Evolutionary conservation across 2,888 invertebrate genomes (phyloP).

Genomic region (Cylloceria caligata): DNA sequence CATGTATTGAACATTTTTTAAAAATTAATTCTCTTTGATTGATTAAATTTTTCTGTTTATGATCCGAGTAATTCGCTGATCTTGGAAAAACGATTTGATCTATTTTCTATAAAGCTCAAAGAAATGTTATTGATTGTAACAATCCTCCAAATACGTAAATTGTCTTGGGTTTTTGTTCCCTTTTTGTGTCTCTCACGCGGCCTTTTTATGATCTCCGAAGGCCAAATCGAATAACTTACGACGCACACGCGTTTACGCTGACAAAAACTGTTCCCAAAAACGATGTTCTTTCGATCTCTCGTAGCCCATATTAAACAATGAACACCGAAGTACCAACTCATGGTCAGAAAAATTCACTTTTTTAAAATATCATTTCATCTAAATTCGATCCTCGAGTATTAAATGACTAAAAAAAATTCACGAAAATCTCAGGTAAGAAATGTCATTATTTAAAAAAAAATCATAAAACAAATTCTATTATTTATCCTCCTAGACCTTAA

Average conservation of each 20-base stretch:
- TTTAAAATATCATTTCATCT: background rate
- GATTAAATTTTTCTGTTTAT: too few species aligned
- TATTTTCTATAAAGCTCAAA: too few species aligned
- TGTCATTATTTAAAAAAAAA: background rate
- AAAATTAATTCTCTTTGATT: too few species aligned
- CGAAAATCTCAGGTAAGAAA: background rate
- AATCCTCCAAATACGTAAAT: too few species aligned
- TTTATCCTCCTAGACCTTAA: too few species aligned
- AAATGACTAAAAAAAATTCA: too few species aligned
- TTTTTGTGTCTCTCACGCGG: background rate
- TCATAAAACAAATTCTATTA: background rate
- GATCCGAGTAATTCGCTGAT: too few species aligned
- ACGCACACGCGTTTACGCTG: background rate
- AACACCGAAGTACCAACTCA: background rate
- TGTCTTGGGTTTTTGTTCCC: too few species aligned
- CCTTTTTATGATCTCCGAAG: conserved; percentile 2
- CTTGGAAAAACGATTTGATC: background rate
- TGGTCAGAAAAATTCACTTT: background rate
- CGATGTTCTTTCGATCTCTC: background rate
- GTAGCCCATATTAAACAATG: background rate
- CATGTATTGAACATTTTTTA: too few species aligned
- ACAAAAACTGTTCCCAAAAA: conserved; percentile 8
- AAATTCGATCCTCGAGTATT: background rate
- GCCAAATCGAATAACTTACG: background rate
- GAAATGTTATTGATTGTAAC: too few species aligned